Evolutionary conservation across 2,113 vertebrate genomes (phyloP), one percentile per base, ranked within the genome.

Genomic region (Centropus bengalensis): DNA sequence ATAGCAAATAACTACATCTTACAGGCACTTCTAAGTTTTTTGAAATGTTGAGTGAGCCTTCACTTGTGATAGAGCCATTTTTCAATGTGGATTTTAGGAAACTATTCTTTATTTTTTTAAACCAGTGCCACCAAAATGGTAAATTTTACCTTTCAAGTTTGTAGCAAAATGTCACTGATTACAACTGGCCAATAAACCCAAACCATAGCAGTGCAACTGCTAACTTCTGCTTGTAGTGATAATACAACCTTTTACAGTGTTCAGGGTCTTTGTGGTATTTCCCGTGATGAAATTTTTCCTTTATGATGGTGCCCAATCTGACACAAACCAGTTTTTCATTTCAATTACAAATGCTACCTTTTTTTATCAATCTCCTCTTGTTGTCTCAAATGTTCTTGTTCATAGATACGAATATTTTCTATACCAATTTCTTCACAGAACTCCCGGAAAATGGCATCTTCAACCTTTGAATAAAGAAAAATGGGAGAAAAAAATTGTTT

Each of bases 401-500:
- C 99, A 81, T 98, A 99, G 74, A 99, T 98, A 79, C 99, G 98
- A 92, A 99, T 99, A 95, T 98, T 99, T 91, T 97, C 97, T 81
- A 99, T 97, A 8, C 99, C 99, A 26, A 99, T 98, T 97, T 99
- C 98, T 92, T 98, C 97, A 95, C 99, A 99, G 97, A 99, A 99
- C 33, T 98, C 98, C 63, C 6, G 92, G 97, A 99, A 99, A 95
- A 99, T 98, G 75, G 32, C 36, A 94, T 99, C 99, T 96, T 99
- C 99, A 45, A 98, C 98, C 99, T 99, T 94, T 51, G 36, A 93
- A 92, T 33, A 67, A 33, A 76, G 23, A 36, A 17, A 81, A 66
- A 71, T 4, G 6, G 12, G 73, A 30, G 2, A 82, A 52, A 52
- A 71, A 49, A 9, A 7, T 17, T 22, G 3, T 60, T 74, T 24